phyloP scores from a whole-genome alignment of 2,888 invertebrate species.

The Pogonocherus hispidulus region DNA sequence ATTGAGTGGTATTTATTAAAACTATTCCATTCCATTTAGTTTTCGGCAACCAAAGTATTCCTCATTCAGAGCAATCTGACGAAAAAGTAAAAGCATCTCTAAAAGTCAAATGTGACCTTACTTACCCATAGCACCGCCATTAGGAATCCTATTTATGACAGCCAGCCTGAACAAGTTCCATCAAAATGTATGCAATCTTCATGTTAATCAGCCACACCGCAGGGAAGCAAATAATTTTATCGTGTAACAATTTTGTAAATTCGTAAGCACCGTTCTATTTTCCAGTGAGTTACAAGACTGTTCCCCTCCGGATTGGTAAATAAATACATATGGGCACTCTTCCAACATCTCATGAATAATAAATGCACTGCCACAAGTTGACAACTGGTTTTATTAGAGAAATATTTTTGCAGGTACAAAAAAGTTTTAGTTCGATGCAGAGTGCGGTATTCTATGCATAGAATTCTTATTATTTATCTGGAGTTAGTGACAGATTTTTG shows the following conservation, averaged over 20 bases:
- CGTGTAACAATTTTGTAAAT: constrained; percentile 10
- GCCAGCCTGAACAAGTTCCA: not conserved
- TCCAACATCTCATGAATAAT: constrained; percentile 49
- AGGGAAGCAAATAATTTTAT: constrained; percentile 8
- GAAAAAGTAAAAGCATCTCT: no score
- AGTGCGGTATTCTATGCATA: no score
- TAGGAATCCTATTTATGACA: not conserved
- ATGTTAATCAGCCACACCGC: constrained; percentile 19
- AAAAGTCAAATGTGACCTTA: not conserved
- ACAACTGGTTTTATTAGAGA: constrained; percentile 9
- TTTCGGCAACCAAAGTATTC: no score
- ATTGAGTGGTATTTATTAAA: no score
- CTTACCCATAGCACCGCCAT: not conserved
- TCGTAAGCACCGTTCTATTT: constrained; percentile 22
- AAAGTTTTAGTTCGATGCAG: not conserved
- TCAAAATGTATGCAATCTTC: constrained; percentile 16
- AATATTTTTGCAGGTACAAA: not conserved
- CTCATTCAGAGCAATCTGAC: no score
- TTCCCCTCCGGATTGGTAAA: constrained; percentile 33
- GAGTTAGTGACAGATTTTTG: no score
- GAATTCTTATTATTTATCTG: no score
- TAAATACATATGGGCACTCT: constrained; percentile 48
- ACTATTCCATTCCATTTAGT: no score
- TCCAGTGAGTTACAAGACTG: constrained; percentile 32
- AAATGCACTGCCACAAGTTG: constrained; percentile 34